Evolutionary conservation across 2,797 vertebrate species (phyloP).

Genomic region (Miichthys miiuy): DNA sequence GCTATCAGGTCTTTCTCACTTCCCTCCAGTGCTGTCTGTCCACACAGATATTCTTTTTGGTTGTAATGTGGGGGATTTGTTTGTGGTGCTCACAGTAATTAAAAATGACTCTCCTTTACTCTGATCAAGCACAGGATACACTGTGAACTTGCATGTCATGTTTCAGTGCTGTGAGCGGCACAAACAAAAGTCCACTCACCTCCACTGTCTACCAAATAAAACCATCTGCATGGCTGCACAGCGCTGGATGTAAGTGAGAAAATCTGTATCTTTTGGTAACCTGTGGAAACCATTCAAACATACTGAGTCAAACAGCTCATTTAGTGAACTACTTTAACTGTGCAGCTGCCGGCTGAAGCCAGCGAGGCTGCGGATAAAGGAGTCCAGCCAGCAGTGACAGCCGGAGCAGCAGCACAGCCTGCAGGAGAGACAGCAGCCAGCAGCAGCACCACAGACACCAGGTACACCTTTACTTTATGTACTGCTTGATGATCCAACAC

Average conservation of each 20-base stretch:
- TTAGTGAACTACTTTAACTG: background rate
- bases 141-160: background rate
- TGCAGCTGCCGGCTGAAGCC: constrained; percentile 77
- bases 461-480: constrained; percentile 60
- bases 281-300: background rate
- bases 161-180: background rate
- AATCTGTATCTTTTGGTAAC: background rate
- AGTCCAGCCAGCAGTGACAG: constrained; percentile 51
- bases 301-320: background rate
- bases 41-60: background rate
- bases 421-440: constrained; percentile 70
- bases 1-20: background rate
- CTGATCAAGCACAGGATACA: background rate
- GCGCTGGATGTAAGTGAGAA: background rate
- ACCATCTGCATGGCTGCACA: background rate
- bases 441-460: constrained; percentile 68
- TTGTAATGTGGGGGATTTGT: too few species aligned
- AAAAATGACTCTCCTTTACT: background rate
- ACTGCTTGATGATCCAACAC: background rate
- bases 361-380: constrained; percentile 78
- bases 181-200: background rate
- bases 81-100: too few species aligned
- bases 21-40: background rate
- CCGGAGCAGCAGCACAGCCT: constrained; percentile 41
- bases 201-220: background rate